Conservation (phyloP, 2,888 invertebrate species). For the Cerastis leucographa region DNA sequence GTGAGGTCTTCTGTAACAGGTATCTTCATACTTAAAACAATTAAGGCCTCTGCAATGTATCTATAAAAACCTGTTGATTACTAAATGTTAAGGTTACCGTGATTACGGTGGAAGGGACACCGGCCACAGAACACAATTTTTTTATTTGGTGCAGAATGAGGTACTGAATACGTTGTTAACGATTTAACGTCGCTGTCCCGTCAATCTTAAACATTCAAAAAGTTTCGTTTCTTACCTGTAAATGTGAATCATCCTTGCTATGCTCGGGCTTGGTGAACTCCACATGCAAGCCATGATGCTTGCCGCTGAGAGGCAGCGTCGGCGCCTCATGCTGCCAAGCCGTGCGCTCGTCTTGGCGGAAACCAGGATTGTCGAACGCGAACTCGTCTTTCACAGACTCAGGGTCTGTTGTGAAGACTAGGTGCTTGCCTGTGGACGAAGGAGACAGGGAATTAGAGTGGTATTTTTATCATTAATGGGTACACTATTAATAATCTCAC, state of each 20-base stretch:
- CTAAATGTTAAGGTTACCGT: too few species aligned
- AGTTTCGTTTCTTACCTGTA: constrained; percentile 76
- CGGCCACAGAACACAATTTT: too few species aligned
- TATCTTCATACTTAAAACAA: too few species aligned
- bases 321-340: constrained; percentile 88
- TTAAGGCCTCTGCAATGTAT: too few species aligned
- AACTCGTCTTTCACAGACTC: constrained; percentile 94
- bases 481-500: neutral
- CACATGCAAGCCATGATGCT: constrained; percentile 80
- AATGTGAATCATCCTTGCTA: constrained; percentile 85
- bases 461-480: neutral
- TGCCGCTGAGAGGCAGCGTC: constrained; percentile 85
- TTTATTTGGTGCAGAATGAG: too few species aligned
- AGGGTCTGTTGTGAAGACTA: constrained; percentile 94
- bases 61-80: too few species aligned
- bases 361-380: constrained; percentile 95
- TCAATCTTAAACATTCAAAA: neutral
- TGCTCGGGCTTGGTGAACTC: constrained; percentile 87
- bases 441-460: neutral
- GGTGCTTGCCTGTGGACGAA: constrained; percentile 92
- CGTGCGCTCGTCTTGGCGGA: constrained; percentile 89
- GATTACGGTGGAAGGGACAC: too few species aligned
- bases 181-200: too few species aligned
- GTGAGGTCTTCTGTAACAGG: too few species aligned
- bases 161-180: too few species aligned